phyloP scores from a whole-genome alignment of 2,797 vertebrate genomes.

The Erpetoichthys calabaricus region DNA sequence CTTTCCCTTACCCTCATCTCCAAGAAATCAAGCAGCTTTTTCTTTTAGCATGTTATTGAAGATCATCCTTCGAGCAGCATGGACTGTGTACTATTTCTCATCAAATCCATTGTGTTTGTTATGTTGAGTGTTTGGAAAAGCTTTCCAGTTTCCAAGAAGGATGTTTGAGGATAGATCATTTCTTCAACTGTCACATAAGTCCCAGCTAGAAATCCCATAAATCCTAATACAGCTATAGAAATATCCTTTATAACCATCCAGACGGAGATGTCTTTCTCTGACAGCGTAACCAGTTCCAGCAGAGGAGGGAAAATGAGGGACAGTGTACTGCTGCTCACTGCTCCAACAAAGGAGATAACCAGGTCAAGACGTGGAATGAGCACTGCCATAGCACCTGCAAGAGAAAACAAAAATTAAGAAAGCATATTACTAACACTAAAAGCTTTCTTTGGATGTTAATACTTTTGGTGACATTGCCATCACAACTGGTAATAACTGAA shows the following conservation, averaged over 20 bases:
- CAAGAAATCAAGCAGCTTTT: too few species aligned
- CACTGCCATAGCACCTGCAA: constrained; percentile 54
- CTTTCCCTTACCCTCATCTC: too few species aligned
- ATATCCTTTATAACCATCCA: constrained; percentile 58
- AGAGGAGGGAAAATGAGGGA: constrained; percentile 67
- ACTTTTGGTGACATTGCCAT: too few species aligned
- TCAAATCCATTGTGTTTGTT: constrained; percentile 14
- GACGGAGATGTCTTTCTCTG: constrained; percentile 41
- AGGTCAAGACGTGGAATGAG: constrained; percentile 68
- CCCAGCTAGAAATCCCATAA: constrained; percentile 64
- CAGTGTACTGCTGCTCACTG: constrained; percentile 68
- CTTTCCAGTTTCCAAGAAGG: constrained; percentile 13
- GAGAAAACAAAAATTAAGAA: not conserved
- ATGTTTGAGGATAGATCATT: constrained; percentile 47
- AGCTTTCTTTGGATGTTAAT: too few species aligned
- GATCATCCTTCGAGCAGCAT: too few species aligned
- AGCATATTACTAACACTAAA: not conserved
- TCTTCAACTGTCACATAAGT: constrained; percentile 65
- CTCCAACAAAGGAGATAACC: constrained; percentile 69
- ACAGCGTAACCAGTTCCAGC: constrained; percentile 64
- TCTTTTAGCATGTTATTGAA: too few species aligned
- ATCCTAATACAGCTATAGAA: constrained; percentile 52
- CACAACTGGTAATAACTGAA: too few species aligned
- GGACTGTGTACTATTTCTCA: too few species aligned
- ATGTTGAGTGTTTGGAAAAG: constrained; percentile 25